phyloP scores from a whole-genome alignment of 2,888 invertebrate genomes.

The Pseudanteris insignis region DNA sequence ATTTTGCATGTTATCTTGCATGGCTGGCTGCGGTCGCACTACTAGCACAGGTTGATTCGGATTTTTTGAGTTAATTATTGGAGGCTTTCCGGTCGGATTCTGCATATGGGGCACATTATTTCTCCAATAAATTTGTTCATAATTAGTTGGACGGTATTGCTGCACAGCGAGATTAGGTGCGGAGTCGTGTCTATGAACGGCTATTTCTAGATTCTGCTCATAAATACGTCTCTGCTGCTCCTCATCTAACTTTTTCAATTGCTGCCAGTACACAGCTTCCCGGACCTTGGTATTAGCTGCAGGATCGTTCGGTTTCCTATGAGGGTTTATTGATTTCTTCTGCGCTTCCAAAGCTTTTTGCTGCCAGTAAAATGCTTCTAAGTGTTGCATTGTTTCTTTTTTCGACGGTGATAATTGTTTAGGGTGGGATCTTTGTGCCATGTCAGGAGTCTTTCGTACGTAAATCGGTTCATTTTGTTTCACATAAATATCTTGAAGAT shows the following conservation, averaged over 20 bases:
- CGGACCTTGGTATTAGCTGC: slow-evolving; percentile 55
- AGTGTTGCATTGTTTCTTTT: slow-evolving; percentile 57
- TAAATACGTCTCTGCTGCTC: slow-evolving; percentile 66
- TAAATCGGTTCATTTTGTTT: slow-evolving; percentile 46
- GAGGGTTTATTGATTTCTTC: slow-evolving; percentile 43
- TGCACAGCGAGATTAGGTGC: slow-evolving; percentile 48
- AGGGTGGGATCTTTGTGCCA: slow-evolving; percentile 27
- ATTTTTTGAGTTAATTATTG: slow-evolving; percentile 55
- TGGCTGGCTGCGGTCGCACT: slow-evolving; percentile 59
- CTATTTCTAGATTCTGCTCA: slow-evolving; percentile 46
- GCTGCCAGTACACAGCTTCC: slow-evolving; percentile 77
- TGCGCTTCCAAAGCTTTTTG: slow-evolving; percentile 60
- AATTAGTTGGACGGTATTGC: slow-evolving; percentile 31
- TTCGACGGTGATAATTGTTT: slow-evolving; percentile 57
- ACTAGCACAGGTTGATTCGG: slow-evolving; percentile 60
- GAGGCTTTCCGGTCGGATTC: slow-evolving; percentile 54
- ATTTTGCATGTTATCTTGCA: slow-evolving; percentile 51
- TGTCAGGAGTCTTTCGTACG: slow-evolving; percentile 48
- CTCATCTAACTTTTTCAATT: slow-evolving; percentile 73
- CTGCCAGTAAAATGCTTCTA: slow-evolving; percentile 63
- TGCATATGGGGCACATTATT: slow-evolving; percentile 34
- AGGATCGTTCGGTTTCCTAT: slow-evolving; percentile 24
- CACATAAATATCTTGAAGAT: slow-evolving; percentile 21
- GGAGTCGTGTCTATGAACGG: slow-evolving; percentile 46
- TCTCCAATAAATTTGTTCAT: slow-evolving; percentile 52